These are phyloP conservation scores for Sylvilagus floridanus DNA, from an alignment of 2,797 vertebrate genomes.

Conservation along the genomic window DNA sequence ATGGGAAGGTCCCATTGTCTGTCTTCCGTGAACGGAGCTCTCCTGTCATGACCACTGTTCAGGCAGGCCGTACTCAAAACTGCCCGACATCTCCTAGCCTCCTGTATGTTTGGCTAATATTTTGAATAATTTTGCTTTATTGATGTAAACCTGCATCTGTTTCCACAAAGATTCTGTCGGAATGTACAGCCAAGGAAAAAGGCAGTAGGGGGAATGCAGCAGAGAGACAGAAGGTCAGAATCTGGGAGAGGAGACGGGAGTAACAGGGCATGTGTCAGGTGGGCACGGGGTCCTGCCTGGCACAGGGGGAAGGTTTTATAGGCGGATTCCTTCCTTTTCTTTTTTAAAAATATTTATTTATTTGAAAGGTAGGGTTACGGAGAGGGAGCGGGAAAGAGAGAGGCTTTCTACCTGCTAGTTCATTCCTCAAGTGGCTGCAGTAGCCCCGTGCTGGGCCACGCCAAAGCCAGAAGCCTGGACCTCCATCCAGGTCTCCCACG, in stretches of 20 bases:
- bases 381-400: no score
- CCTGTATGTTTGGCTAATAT: not conserved
- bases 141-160: not conserved
- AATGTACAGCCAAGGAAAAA: not conserved
- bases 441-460: no score
- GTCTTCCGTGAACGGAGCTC: conserved; percentile 44
- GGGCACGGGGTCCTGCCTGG: not conserved
- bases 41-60: not conserved
- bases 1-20: conserved; percentile 57
- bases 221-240: conserved; percentile 4
- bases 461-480: no score
- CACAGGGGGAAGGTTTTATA: no score
- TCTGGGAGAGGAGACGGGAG: not conserved
- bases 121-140: conserved; percentile 39
- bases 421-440: no score
- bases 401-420: no score
- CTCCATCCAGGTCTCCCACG: no score
- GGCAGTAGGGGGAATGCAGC: not conserved
- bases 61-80: not conserved
- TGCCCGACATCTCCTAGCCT: not conserved
- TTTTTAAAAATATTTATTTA: not conserved
- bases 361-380: no score
- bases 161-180: conserved; percentile 46
- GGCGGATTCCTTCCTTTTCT: not conserved
- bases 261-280: no score